Evolutionary conservation across 2,113 vertebrate genomes (phyloP).

Genomic region (Paradoxurus hermaphroditus): DNA sequence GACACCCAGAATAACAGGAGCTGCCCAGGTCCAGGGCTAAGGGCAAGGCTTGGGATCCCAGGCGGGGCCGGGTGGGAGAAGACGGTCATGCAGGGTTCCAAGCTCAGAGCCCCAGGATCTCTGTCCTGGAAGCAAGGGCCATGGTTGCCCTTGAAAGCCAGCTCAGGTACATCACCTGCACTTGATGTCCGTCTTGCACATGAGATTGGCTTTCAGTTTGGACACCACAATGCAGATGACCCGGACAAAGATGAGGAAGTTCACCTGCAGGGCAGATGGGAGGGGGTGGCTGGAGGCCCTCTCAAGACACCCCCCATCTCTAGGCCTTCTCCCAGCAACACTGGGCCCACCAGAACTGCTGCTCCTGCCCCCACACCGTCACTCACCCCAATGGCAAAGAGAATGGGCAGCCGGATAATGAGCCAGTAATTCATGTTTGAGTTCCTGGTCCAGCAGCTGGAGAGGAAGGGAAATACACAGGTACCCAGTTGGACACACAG

Average conservation of each 20-base stretch:
- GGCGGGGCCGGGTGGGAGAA: background rate
- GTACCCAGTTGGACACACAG: background rate
- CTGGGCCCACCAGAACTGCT: background rate
- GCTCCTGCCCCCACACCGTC: background rate
- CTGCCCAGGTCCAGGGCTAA: background rate
- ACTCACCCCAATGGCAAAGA: conserved; percentile 89
- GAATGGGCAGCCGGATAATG: conserved; percentile 90
- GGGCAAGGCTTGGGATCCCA: background rate
- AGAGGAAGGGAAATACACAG: background rate
- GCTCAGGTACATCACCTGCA: conserved; percentile 84
- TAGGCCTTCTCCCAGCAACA: background rate
- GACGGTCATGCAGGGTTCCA: background rate
- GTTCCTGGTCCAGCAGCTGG: conserved; percentile 91
- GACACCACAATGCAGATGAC: conserved; percentile 92
- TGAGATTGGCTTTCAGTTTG: conserved; percentile 91
- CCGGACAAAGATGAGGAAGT: conserved; percentile 92
- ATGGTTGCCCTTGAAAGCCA: background rate
- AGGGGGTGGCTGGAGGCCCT: background rate
- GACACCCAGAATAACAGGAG: background rate
- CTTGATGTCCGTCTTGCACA: conserved; percentile 93
- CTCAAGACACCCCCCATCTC: background rate
- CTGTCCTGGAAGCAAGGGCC: background rate
- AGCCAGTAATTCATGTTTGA: conserved; percentile 91
- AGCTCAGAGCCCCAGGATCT: background rate
- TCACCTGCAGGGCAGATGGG: conserved; percentile 82